phyloP scores from a whole-genome alignment of 2,888 invertebrate genomes.

The Allophyes oxyacanthae region DNA sequence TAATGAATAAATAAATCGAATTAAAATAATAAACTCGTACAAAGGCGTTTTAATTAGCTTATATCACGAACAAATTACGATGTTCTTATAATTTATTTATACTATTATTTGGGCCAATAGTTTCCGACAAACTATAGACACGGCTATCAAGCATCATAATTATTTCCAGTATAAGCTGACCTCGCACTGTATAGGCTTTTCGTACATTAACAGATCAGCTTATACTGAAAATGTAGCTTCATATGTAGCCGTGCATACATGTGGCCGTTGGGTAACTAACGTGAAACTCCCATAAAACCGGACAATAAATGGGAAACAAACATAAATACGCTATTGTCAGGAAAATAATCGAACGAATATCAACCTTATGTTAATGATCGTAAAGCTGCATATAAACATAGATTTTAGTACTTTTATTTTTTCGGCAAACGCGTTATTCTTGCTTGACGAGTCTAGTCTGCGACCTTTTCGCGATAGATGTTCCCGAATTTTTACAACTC shows the following conservation, averaged over 20 bases:
- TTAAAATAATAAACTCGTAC: neutral
- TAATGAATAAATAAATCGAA: too few species aligned
- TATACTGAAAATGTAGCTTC: too few species aligned
- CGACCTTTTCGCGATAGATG: constrained; percentile 30
- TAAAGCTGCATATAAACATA: constrained; percentile 23
- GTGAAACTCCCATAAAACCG: constrained; percentile 62
- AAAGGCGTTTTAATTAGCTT: constrained; percentile 31
- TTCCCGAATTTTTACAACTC: constrained; percentile 27
- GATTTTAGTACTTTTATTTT: constrained; percentile 7
- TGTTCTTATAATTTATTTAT: constrained; percentile 36
- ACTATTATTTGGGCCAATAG: constrained; percentile 44
- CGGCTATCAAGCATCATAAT: too few species aligned
- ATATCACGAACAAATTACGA: constrained; percentile 17
- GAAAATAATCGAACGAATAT: constrained; percentile 17
- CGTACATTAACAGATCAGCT: too few species aligned
- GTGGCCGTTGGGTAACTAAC: constrained; percentile 58
- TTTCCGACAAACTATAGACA: constrained; percentile 51
- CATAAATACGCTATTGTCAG: constrained; percentile 37
- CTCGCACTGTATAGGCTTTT: too few species aligned
- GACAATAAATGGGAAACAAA: constrained; percentile 57
- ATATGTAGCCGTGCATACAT: constrained; percentile 62
- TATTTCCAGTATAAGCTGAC: too few species aligned
- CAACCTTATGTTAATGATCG: constrained; percentile 13
- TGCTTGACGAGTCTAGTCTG: constrained; percentile 23
- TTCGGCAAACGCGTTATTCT: constrained; percentile 30